Percentiles rank a stretch among this genome's conserved stretches.
Evolutionary conservation across 2,113 vertebrate species (phyloP).

Genomic region (Spermophilus dauricus): DNA sequence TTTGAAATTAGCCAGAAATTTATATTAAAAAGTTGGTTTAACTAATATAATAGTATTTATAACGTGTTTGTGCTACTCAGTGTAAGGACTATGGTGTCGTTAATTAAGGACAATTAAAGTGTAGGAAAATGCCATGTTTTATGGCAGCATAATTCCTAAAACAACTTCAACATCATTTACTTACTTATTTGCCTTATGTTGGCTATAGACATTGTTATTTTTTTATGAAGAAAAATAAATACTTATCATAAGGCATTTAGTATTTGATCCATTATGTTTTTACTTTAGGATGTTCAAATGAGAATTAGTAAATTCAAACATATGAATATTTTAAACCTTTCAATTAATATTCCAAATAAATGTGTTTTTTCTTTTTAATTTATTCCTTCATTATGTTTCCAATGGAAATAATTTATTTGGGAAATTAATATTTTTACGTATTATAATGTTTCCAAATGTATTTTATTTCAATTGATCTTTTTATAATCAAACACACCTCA

Average conservation of each 20-base stretch:
- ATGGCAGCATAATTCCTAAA: not conserved
- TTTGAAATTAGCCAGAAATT: conserved; percentile 16
- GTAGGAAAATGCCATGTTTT: conserved; percentile 11
- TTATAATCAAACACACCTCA: not conserved
- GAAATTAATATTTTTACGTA: not conserved
- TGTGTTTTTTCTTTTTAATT: not conserved
- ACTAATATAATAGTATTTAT: not conserved
- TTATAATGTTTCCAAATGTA: not conserved
- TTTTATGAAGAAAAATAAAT: conserved; percentile 49
- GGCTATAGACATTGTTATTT: not conserved
- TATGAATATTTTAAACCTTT: not conserved
- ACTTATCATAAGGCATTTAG: not conserved
- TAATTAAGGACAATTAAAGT: conserved; percentile 30
- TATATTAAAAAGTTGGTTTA: conserved; percentile 27
- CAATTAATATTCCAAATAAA: conserved; percentile 48
- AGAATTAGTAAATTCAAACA: not conserved
- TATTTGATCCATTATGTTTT: conserved; percentile 20
- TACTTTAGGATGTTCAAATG: not conserved
- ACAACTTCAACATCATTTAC: not conserved
- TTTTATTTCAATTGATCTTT: not conserved
- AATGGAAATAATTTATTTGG: not conserved
- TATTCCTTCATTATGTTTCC: not conserved
- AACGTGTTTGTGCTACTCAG: conserved; percentile 46
- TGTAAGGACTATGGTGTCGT: not conserved
- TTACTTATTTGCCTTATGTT: not conserved